A percentile compares a stretch with the other conserved stretches of the same genome.
These are phyloP conservation scores for Gymnodraco acuticeps DNA, from an alignment of 2,797 vertebrate species.

Conservation along the genomic window DNA sequence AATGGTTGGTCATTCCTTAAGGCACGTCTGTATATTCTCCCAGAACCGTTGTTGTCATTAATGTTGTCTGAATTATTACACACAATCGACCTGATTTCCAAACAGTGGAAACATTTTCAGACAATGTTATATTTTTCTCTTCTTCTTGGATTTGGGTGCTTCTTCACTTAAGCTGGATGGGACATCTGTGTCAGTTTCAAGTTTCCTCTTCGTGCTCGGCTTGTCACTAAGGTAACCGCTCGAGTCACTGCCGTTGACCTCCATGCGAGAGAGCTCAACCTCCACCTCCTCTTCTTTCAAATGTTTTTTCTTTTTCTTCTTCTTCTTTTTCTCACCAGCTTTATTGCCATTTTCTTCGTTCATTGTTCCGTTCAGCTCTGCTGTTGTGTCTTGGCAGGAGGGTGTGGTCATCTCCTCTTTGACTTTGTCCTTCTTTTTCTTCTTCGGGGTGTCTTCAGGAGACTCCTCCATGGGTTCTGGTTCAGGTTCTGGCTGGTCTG, in stretches of 20 bases:
- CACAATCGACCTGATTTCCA: constrained; percentile 4
- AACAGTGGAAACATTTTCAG: constrained; percentile 19
- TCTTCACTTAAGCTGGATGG: constrained; percentile 44
- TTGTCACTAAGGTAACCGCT: constrained; percentile 89
- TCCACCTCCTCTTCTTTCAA: constrained; percentile 66
- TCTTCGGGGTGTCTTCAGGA: constrained; percentile 36
- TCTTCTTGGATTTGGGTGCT: constrained; percentile 79
- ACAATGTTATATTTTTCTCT: constrained; percentile 63
- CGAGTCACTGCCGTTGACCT: constrained; percentile 85
- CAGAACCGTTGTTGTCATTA: background rate
- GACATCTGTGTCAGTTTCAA: constrained; percentile 46
- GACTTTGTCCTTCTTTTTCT: constrained; percentile 84
- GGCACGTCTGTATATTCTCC: constrained; percentile 28
- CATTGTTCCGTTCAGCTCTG: constrained; percentile 31
- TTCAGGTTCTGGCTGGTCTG: constrained; percentile 31
- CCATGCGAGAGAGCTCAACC: constrained; percentile 43
- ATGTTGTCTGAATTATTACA: background rate
- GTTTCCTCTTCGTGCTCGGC: constrained; percentile 87
- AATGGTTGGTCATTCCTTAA: constrained; percentile 15
- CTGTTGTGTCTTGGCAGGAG: background rate
- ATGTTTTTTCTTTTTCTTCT: constrained; percentile 80
- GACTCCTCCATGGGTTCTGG: constrained; percentile 42
- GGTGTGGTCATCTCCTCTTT: constrained; percentile 39
- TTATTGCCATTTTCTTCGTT: constrained; percentile 39
- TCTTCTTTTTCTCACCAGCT: constrained; percentile 55